Conservation (phyloP, 2,113 vertebrate genomes). For the Sialia sialis region DNA sequence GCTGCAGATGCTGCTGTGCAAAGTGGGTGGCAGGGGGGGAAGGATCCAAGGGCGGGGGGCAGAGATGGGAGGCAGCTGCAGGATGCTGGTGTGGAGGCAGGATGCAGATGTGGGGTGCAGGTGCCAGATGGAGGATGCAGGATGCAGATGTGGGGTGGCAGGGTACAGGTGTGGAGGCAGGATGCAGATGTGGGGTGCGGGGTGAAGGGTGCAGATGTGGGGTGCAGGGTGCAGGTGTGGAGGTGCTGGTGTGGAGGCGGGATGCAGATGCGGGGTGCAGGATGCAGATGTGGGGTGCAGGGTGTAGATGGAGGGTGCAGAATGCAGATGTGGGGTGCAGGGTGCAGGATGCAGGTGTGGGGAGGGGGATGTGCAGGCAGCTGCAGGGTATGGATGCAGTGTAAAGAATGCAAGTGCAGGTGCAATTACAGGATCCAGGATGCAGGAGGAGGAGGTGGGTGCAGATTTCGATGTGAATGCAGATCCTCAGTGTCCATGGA, state of each 20-base stretch:
- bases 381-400: not conserved
- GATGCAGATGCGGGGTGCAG: not conserved
- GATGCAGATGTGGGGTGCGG: not conserved
- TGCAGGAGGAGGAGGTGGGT: not conserved
- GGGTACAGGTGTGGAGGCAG: not conserved
- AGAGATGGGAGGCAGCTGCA: not conserved
- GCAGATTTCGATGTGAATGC: too few relatives aligned
- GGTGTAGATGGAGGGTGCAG: not conserved
- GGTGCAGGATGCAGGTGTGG: not conserved
- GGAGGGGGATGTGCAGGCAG: not conserved
- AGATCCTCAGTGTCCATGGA: not conserved
- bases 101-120: too few relatives aligned
- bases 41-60: fast-evolving
- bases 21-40: fast-evolving
- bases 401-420: not conserved
- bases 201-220: too few relatives aligned
- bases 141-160: not conserved
- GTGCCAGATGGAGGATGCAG: not conserved
- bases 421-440: not conserved
- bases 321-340: too few relatives aligned
- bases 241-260: too few relatives aligned
- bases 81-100: too few relatives aligned
- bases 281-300: not conserved
- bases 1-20: not conserved
- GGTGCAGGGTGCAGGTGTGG: too few relatives aligned